A percentile compares a stretch with the other conserved stretches of the same genome.
phyloP scores from a whole-genome alignment of 1,140 invertebrate species.

The Eriocheir sinensis region DNA sequence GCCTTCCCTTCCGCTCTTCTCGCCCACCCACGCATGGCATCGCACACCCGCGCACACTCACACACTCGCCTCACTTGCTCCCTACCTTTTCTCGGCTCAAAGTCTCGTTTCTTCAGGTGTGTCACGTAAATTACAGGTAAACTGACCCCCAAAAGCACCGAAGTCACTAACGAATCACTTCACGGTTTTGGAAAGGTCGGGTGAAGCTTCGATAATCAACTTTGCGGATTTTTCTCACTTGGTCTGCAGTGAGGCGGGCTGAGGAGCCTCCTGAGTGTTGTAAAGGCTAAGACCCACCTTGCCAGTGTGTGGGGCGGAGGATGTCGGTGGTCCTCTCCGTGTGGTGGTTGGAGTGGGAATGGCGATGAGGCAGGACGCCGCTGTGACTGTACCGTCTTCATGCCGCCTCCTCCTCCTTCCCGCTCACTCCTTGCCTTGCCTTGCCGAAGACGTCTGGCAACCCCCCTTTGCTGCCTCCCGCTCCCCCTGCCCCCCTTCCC shows the following conservation, averaged over 20 bases:
- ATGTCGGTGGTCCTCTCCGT: constrained; percentile 67
- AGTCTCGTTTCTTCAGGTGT: neutral
- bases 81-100: neutral
- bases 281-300: constrained; percentile 64
- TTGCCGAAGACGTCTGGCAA: constrained; percentile 64
- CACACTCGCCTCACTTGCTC: neutral
- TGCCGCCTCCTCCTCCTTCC: constrained; percentile 24
- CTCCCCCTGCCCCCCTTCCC: constrained; percentile 34
- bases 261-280: neutral
- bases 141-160: neutral
- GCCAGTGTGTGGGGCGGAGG: constrained; percentile 57
- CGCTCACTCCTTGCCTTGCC: neutral
- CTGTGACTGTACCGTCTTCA: constrained; percentile 51
- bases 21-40: neutral
- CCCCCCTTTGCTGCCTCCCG: constrained; percentile 39
- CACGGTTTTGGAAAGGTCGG: neutral
- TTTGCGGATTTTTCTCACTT: neutral
- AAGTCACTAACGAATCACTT: constrained; percentile 32
- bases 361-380: constrained; percentile 47
- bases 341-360: constrained; percentile 65
- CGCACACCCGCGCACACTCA: neutral
- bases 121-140: neutral
- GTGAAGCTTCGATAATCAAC: neutral
- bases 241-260: neutral
- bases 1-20: neutral